These are phyloP conservation scores for Eupsittula cactorum DNA, from an alignment of 2,113 vertebrate genomes.

Conservation along the genomic window DNA sequence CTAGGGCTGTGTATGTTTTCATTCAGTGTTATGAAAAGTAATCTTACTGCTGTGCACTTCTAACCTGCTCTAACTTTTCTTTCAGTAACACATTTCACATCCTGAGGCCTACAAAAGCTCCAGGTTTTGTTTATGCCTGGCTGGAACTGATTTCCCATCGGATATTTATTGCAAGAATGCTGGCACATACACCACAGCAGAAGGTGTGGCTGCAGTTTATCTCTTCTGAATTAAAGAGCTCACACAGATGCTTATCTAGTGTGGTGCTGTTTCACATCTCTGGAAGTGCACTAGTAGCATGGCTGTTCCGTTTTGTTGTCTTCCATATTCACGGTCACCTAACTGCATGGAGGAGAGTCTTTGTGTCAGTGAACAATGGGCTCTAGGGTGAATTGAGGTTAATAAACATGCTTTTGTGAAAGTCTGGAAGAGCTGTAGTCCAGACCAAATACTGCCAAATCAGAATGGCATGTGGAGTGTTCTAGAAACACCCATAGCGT, in stretches of 20 bases:
- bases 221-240: slow-evolving; percentile 65
- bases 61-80: slow-evolving; percentile 69
- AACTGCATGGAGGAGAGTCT: slow-evolving; percentile 24
- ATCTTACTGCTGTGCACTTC: slow-evolving; percentile 10
- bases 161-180: slow-evolving; percentile 99
- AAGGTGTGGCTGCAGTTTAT: slow-evolving; percentile 89
- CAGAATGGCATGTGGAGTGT: neutral
- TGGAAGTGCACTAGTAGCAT: slow-evolving; percentile 20
- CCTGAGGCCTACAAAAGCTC: slow-evolving; percentile 98
- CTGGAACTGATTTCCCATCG: slow-evolving; percentile 98
- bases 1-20: slow-evolving; percentile 19
- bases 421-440: neutral
- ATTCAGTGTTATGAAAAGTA: neutral
- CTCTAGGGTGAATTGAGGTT: neutral
- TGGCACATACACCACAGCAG: slow-evolving; percentile 98
- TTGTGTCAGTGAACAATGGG: neutral
- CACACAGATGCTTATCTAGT: neutral
- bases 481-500: neutral
- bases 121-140: slow-evolving; percentile 98
- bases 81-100: slow-evolving; percentile 99
- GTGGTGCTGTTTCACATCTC: slow-evolving; percentile 28
- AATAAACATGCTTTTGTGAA: neutral
- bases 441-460: neutral
- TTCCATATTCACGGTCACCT: slow-evolving; percentile 22
- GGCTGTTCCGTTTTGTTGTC: slow-evolving; percentile 37